These are phyloP conservation scores for Coranthus polyacanthus DNA, from an alignment of 2,797 vertebrate species.

Conservation along the genomic window DNA sequence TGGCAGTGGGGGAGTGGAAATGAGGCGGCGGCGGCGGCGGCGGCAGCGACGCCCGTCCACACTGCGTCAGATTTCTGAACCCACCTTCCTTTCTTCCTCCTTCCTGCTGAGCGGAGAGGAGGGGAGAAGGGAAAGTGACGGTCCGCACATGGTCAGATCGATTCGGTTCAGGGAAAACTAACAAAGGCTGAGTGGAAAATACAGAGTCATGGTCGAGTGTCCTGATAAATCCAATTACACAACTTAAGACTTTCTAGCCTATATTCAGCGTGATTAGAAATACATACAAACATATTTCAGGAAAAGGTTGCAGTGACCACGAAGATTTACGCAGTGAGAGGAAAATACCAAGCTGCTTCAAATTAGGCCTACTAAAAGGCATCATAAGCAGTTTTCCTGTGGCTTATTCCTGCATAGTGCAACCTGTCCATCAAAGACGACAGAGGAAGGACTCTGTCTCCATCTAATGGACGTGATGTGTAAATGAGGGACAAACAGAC, in stretches of 20 bases:
- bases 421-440: too few relatives aligned
- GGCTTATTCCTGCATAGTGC: too few relatives aligned
- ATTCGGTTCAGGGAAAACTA: not conserved
- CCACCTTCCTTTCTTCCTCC: conserved; percentile 56
- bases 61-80: conserved; percentile 76
- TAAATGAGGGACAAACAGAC: not conserved
- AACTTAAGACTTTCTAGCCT: too few relatives aligned
- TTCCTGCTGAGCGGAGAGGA: conserved; percentile 3
- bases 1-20: conserved; percentile 50
- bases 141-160: conserved; percentile 4
- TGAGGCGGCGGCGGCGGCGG: conserved; percentile 48
- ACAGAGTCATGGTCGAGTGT: too few relatives aligned
- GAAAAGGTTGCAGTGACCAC: too few relatives aligned
- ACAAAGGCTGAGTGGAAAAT: not conserved
- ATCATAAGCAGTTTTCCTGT: too few relatives aligned
- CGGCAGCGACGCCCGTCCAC: conserved; percentile 21
- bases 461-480: not conserved
- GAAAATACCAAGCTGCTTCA: too few relatives aligned
- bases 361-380: too few relatives aligned
- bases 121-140: conserved; percentile 13
- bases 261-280: too few relatives aligned
- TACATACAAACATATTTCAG: too few relatives aligned
- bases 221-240: too few relatives aligned
- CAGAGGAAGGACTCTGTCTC: conserved; percentile 1
- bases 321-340: too few relatives aligned